Conservation (phyloP, 2,113 vertebrate genomes). For the Dicerorhinus sumatrensis region DNA sequence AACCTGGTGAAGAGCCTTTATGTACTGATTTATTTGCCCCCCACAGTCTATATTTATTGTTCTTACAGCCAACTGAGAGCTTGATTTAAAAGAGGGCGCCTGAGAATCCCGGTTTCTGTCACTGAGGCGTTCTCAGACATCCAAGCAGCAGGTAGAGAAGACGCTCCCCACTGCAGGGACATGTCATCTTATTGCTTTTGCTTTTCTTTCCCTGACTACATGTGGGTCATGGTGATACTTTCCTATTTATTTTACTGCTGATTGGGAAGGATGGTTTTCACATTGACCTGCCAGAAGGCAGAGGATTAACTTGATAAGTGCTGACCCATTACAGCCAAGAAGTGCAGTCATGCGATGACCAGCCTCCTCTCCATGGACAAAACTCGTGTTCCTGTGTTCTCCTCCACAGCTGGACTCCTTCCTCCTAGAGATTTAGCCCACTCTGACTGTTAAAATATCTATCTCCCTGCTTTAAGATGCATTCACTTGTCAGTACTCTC, state of each 20-base stretch:
- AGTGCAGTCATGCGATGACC: not conserved
- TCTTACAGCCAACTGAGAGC: not conserved
- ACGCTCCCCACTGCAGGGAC: not conserved
- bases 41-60: not conserved
- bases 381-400: not conserved
- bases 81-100: not conserved
- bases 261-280: not conserved
- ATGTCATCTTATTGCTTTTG: not conserved
- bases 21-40: not conserved
- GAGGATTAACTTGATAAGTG: not conserved
- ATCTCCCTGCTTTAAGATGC: not conserved
- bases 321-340: not conserved
- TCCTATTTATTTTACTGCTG: not conserved
- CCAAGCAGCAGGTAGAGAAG: not conserved
- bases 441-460: no score
- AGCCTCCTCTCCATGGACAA: not conserved
- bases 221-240: not conserved
- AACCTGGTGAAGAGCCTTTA: not conserved
- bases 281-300: not conserved
- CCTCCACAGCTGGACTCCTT: not conserved
- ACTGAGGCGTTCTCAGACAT: not conserved
- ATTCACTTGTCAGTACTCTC: not conserved
- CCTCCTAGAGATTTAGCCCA: not conserved
- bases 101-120: not conserved
- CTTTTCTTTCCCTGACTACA: not conserved